These are phyloP conservation scores for Drosophila parthenogenetica DNA, from an alignment of 2,888 invertebrate species.

Conservation along the genomic window DNA sequence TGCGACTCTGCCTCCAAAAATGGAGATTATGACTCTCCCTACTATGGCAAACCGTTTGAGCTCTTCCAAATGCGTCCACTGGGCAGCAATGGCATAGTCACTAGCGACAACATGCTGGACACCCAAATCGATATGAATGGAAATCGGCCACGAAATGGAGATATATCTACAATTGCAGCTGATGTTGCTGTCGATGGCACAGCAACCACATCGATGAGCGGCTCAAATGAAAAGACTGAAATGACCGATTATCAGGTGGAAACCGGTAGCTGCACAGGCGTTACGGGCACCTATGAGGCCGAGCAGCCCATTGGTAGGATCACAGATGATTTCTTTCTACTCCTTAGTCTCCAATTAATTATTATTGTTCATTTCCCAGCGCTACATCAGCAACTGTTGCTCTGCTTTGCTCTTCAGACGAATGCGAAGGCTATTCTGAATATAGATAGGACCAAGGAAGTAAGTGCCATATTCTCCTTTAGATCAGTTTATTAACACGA, in stretches of 20 bases:
- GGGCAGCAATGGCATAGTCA: constrained; percentile 76
- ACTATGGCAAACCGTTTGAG: constrained; percentile 82
- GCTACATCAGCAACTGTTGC: constrained; percentile 86
- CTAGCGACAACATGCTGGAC: constrained; percentile 57
- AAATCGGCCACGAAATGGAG: constrained; percentile 60
- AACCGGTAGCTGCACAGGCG: constrained; percentile 69
- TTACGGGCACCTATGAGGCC: constrained; percentile 74
- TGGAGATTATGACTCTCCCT: constrained; percentile 67
- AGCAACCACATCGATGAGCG: constrained; percentile 44
- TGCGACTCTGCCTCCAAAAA: constrained; percentile 73
- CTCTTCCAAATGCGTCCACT: constrained; percentile 84
- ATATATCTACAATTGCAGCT: constrained; percentile 13
- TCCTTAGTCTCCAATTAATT: background rate
- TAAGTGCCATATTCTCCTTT: constrained; percentile 41
- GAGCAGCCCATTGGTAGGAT: constrained; percentile 75
- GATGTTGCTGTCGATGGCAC: constrained; percentile 31
- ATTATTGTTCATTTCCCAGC: constrained; percentile 55
- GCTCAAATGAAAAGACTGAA: constrained; percentile 52
- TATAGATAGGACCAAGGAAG: constrained; percentile 86
- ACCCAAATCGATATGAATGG: constrained; percentile 78
- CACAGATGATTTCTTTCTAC: background rate
- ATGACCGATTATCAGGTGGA: constrained; percentile 77
- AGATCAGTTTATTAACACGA: background rate
- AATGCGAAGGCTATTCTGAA: constrained; percentile 91
- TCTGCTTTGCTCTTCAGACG: constrained; percentile 91